Evolutionary conservation across 2,797 vertebrate species (phyloP).

Genomic region (Poecilia gillii): DNA sequence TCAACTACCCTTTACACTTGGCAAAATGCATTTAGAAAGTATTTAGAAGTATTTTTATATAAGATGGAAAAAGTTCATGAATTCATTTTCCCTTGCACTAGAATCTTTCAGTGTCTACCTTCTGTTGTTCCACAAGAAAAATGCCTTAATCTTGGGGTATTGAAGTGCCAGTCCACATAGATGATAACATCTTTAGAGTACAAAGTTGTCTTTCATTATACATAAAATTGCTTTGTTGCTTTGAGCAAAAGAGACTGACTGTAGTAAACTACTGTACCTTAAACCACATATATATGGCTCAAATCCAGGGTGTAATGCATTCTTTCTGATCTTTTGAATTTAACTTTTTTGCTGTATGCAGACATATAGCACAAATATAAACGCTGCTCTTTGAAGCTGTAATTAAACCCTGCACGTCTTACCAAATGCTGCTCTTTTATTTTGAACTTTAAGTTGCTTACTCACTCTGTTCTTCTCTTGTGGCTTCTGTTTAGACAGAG

Average conservation of each 20-base stretch:
- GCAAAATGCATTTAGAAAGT: too few relatives aligned
- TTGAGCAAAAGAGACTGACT: neutral
- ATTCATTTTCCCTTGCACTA: neutral
- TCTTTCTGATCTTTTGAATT: neutral
- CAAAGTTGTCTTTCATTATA: neutral
- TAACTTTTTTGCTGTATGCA: neutral
- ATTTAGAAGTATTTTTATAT: neutral
- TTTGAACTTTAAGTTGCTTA: slow-evolving; percentile 8
- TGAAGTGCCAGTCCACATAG: neutral
- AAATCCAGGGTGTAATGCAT: neutral
- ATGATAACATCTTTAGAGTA: slow-evolving; percentile 1
- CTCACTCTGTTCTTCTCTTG: neutral
- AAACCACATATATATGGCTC: neutral
- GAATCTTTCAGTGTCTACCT: neutral
- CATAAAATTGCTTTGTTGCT: neutral
- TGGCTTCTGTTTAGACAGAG: slow-evolving; percentile 8
- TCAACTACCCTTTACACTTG: too few relatives aligned
- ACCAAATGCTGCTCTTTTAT: neutral
- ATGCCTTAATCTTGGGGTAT: too few relatives aligned
- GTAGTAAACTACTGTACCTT: neutral
- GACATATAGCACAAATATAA: neutral
- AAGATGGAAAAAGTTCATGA: neutral
- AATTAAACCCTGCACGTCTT: neutral
- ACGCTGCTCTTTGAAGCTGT: neutral
- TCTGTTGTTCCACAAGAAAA: neutral